Base-by-base conservation (phyloP, 1,140 invertebrate genomes). In the Drosophila azteca region DNA sequence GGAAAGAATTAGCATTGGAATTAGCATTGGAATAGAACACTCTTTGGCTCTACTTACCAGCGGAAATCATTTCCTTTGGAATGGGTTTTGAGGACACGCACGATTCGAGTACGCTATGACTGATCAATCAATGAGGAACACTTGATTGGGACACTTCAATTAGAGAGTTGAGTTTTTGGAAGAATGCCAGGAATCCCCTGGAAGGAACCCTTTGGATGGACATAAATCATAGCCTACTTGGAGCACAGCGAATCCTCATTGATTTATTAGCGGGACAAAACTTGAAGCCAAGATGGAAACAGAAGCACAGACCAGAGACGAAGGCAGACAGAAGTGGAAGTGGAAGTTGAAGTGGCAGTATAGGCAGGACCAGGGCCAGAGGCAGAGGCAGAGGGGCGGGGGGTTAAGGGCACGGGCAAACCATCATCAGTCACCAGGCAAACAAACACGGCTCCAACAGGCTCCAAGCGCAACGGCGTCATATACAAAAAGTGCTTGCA, bases 371-470 rank as follows among this genome's bases (percentile, higher is more conserved):
- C 22, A 24, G 22, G 22, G 22, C 29, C 13, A 63, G 58, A 20
- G 26, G 15, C 44, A 26, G 17, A 24, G 39, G 20, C 50, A 35
- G 31, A 35, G 31, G 1, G 35, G 5, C 31, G 6, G 44, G 22
- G n/a, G n/a, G n/a, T n/a, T n/a, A n/a, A n/a, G n/a, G 20, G 26
- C n/a, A 26, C 4, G 44, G 51, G 54, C 71, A 77, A 80, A 80
- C 65, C 82, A 77, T 83, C 83, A 89, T 88, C 79, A 83, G 71
- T 87, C 83, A 87, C 52, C 65, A 71, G 73, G 58, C 83, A 89
- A 83, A 79, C 84, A 82, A 83, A 83, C 65, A 78, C 52, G 29
- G 22, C 51, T 26, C 24, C 24, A 26, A 26, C 51, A n/a, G 35
- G 35, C 35, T 39, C 35, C 58, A 46, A 69, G 50, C 46, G 43